A percentile compares a stretch with the other conserved stretches of the same genome.
These are phyloP conservation scores for Aplysia californica DNA, from an alignment of 1,140 invertebrate species.

Conservation along the genomic window DNA sequence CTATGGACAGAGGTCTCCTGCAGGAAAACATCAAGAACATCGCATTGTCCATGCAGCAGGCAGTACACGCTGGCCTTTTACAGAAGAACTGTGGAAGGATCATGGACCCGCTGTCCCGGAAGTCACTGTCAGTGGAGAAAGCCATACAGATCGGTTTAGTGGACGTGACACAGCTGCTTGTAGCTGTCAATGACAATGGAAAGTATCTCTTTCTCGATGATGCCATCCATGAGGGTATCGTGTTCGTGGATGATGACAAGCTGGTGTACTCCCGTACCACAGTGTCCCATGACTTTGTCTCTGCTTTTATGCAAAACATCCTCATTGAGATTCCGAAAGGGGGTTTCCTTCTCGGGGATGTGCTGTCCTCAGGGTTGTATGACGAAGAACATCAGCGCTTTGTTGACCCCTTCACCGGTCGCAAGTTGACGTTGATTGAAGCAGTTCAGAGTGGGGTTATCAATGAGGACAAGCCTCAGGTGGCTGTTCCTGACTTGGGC, in stretches of 20 bases:
- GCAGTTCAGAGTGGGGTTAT: constrained; percentile 82
- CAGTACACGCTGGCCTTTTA: constrained; percentile 48
- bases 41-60: constrained; percentile 44
- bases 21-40: constrained; percentile 42
- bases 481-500: constrained; percentile 74
- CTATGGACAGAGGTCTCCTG: constrained; percentile 74
- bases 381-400: constrained; percentile 43
- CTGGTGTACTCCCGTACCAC: constrained; percentile 41
- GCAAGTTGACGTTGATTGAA: constrained; percentile 43
- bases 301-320: constrained; percentile 73
- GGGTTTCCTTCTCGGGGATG: constrained; percentile 81
- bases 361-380: constrained; percentile 78
- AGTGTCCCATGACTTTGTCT: constrained; percentile 38
- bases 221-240: constrained; percentile 80
- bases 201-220: constrained; percentile 80
- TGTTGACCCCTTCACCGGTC: constrained; percentile 44
- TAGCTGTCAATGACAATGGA: constrained; percentile 81
- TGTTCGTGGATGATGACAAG: constrained; percentile 63
- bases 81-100: constrained; percentile 74
- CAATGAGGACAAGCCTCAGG: constrained; percentile 82
- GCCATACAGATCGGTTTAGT: constrained; percentile 84
- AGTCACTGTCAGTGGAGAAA: constrained; percentile 78
- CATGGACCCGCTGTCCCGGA: constrained; percentile 75
- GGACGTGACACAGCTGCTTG: constrained; percentile 79
- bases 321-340: constrained; percentile 75